phyloP scores from a whole-genome alignment of 2,888 invertebrate species.

The Chymomyza procnemis region DNA sequence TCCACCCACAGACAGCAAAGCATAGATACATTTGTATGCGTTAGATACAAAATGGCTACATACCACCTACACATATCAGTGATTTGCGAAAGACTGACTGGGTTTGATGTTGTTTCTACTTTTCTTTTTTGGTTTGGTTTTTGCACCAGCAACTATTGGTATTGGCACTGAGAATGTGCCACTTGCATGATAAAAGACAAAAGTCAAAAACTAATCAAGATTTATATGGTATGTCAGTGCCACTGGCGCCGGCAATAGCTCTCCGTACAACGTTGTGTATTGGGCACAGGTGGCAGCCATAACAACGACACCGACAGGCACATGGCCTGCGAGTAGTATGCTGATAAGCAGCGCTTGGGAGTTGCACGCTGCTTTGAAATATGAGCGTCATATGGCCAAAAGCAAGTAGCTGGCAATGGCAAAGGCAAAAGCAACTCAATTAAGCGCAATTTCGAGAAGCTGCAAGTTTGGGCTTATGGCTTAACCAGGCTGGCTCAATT shows the following conservation, averaged over 20 bases:
- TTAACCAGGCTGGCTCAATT: constrained; percentile 4
- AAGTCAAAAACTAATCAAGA: constrained; percentile 47
- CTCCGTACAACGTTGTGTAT: too few relatives aligned
- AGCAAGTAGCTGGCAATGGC: not conserved
- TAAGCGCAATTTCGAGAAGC: constrained; percentile 43
- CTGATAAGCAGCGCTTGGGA: not conserved
- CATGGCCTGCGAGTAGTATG: not conserved
- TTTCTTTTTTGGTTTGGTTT: not conserved
- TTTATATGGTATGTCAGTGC: constrained; percentile 34
- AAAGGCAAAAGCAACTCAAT: constrained; percentile 38
- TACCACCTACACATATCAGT: not conserved
- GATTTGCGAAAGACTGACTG: not conserved
- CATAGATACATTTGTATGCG: constrained; percentile 29
- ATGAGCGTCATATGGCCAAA: not conserved
- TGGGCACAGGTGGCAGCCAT: not conserved
- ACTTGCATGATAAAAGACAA: constrained; percentile 33
- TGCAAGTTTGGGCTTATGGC: not conserved
- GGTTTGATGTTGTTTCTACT: not conserved
- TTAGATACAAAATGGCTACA: constrained; percentile 10
- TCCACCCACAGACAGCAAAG: not conserved
- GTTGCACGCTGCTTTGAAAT: constrained; percentile 4
- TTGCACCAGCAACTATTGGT: not conserved
- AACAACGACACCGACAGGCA: not conserved
- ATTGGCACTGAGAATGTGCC: not conserved
- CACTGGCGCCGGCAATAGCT: constrained; percentile 4